These are phyloP conservation scores for Champsocephalus gunnari DNA, from an alignment of 2,797 vertebrate genomes.

Conservation along the genomic window DNA sequence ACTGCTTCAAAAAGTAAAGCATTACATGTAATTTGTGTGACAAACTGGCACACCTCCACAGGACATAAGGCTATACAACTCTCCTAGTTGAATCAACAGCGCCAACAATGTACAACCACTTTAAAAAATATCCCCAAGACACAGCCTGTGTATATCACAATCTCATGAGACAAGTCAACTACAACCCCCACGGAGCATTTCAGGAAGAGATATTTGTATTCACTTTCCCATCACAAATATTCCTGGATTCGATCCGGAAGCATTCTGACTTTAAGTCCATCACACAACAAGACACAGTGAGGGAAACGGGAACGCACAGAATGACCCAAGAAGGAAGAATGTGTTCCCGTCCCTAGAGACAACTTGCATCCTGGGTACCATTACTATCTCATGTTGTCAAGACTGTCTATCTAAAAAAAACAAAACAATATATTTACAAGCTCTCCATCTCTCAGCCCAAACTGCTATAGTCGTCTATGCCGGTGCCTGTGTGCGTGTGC, in stretches of 20 bases:
- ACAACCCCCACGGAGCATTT: not conserved
- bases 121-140: not conserved
- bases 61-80: not conserved
- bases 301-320: conserved; percentile 39
- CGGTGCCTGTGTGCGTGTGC: not conserved
- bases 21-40: not conserved
- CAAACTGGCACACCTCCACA: not conserved
- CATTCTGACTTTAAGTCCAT: conserved; percentile 14
- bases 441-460: conserved; percentile 1
- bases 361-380: conserved; percentile 9
- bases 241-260: conserved; percentile 20
- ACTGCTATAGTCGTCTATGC: not conserved
- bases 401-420: not conserved
- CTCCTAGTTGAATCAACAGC: not conserved
- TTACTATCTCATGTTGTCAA: too few species aligned
- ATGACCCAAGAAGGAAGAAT: conserved; percentile 25
- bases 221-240: conserved; percentile 40
- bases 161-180: not conserved
- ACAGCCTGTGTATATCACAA: not conserved
- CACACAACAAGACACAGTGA: conserved; percentile 19
- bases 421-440: conserved; percentile 18
- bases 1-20: not conserved
- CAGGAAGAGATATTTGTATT: conserved; percentile 8
- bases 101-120: not conserved
- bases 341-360: conserved; percentile 35